Percentiles rank a stretch among this genome's conserved stretches.
Conservation (phyloP, 1,140 invertebrate genomes). For the Spodoptera frugiperda region DNA sequence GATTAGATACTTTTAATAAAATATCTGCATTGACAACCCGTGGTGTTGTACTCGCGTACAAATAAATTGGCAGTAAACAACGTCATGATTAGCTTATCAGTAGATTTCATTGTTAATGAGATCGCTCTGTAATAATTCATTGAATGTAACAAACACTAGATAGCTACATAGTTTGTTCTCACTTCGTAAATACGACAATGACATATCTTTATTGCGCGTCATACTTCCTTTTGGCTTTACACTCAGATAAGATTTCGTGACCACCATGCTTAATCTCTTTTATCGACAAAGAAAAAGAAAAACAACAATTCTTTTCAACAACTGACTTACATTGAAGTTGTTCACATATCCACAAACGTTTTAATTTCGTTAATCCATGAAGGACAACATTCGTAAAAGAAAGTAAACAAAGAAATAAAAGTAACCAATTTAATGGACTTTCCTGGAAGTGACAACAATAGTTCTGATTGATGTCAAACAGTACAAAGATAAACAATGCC, state of each 20-base stretch:
- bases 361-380: background rate
- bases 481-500: conserved; percentile 46
- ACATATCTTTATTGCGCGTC: conserved; percentile 3
- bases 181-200: background rate
- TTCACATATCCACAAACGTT: background rate
- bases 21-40: conserved; percentile 15
- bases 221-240: conserved; percentile 16
- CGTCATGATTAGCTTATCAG: conserved; percentile 31
- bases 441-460: conserved; percentile 37
- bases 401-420: conserved; percentile 10
- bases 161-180: background rate
- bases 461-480: conserved; percentile 43
- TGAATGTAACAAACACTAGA: conserved; percentile 28
- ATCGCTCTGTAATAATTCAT: conserved; percentile 23
- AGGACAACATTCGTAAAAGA: background rate
- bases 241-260: conserved; percentile 4
- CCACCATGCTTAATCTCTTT: background rate
- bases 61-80: conserved; percentile 11
- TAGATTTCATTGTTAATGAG: conserved; percentile 30
- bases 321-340: background rate
- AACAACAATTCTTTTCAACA: background rate
- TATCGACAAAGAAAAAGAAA: conserved; percentile 1
- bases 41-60: background rate
- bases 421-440: conserved; percentile 30
- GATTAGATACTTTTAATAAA: background rate